Base-by-base conservation (phyloP, 2,888 invertebrate species). In the Rhagonycha lutea region DNA sequence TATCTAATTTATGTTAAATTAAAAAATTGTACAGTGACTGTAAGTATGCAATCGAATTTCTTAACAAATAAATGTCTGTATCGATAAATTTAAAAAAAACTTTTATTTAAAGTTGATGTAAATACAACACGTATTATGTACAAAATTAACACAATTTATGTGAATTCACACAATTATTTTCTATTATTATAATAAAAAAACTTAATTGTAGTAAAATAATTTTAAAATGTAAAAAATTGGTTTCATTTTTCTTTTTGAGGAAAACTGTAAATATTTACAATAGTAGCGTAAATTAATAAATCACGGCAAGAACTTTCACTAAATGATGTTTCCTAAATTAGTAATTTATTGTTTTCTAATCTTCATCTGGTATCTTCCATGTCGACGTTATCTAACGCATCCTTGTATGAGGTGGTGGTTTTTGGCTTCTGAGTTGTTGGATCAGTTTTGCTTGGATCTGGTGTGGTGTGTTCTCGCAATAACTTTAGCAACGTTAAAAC, bases 351-450 rank as follows among this genome's bases (percentile, higher is more conserved):
- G 60, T 67, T 62, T 65, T 28, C 68, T 11, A 29, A 68, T 32
- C 32, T 29, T 68, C 28, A 68, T 28, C 29, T 68, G 2, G 23
- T 18, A n/a, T 74, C 71, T 3, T 82, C 80, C 65, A 82, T 76
- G 70, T 82, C 81, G 8, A 84, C 85, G 69, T 84, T 81, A 76
- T 84, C 84, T 63, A 84, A 78, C 8, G 83, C 85, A 61, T 82
- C 83, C 73, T 81, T 80, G 12, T 80, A 79, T 11, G 79, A 78
- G 0, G 82, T 84, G 1, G 82, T 82, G 11, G 76, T 74, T 71
- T 72, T 79, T 9, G 73, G 60, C n/a, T 75, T 70, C n/a, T 76
- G 65, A 12, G 73, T 78, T n/a, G 78, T 79, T 12, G 29, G 68
- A 32, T 11, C 60, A 14, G 68, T 65, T 63, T 70, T 73, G n/a